phyloP scores from a whole-genome alignment of 1,140 invertebrate genomes.

The Akabosia matsudoensis region DNA sequence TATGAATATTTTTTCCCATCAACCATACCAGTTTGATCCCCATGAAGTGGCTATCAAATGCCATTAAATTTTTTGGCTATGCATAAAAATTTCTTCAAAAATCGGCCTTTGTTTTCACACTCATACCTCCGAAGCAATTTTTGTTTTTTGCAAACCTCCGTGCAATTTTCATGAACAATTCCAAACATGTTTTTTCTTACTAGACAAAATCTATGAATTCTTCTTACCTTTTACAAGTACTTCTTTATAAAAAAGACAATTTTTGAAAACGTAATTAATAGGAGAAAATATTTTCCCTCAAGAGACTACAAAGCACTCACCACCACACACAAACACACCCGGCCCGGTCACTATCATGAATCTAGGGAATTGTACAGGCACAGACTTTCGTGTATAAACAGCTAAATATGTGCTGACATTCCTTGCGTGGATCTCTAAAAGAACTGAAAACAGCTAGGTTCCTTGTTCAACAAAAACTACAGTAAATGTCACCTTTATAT shows the following conservation, averaged over 20 bases:
- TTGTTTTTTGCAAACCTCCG: slow-evolving; percentile 43
- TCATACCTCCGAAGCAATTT: slow-evolving; percentile 30
- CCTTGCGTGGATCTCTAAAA: background rate
- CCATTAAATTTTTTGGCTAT: too few relatives aligned
- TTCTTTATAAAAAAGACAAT: background rate
- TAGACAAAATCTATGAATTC: too few relatives aligned
- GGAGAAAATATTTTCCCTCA: slow-evolving; percentile 1
- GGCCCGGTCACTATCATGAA: too few relatives aligned
- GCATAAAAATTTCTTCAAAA: background rate
- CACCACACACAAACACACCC: background rate
- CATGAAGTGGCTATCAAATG: too few relatives aligned
- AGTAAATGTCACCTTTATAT: too few relatives aligned
- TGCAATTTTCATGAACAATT: slow-evolving; percentile 23
- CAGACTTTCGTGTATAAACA: too few relatives aligned
- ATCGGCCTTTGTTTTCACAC: background rate
- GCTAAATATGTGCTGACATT: background rate
- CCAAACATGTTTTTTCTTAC: background rate
- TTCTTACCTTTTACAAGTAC: slow-evolving; percentile 6
- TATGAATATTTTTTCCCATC: background rate
- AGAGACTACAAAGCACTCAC: slow-evolving; percentile 6
- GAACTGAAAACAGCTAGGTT: background rate
- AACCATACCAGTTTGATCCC: too few relatives aligned
- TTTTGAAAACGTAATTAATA: too few relatives aligned
- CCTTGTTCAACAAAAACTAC: background rate
- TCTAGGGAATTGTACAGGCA: too few relatives aligned